These are phyloP conservation scores for Drosophila azteca DNA, from an alignment of 1,140 invertebrate species.

Conservation along the genomic window DNA sequence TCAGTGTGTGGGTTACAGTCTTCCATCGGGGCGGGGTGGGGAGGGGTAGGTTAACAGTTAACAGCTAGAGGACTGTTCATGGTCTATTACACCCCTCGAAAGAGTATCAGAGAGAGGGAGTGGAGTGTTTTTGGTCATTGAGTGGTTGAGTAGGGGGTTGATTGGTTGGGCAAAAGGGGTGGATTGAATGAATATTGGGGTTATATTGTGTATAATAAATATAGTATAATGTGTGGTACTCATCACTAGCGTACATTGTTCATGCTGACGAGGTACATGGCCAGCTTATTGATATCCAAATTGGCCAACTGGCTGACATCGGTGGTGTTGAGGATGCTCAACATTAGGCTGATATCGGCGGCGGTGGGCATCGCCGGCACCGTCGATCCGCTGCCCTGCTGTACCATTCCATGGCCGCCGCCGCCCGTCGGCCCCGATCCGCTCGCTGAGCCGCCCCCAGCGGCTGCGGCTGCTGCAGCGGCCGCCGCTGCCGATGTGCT, in stretches of 20 bases:
- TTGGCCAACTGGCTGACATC: conserved; percentile 84
- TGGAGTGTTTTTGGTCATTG: conserved; percentile 10
- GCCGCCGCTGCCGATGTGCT: conserved; percentile 71
- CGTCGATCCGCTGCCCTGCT: conserved; percentile 44
- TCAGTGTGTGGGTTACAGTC: conserved; percentile 34
- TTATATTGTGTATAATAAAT: conserved; percentile 12
- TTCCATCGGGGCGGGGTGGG: not conserved
- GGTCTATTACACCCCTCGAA: conserved; percentile 54
- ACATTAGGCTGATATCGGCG: conserved; percentile 82
- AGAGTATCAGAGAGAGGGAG: conserved; percentile 10
- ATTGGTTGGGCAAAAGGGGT: conserved; percentile 1
- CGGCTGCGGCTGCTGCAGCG: conserved; percentile 63
- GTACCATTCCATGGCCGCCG: conserved; percentile 36
- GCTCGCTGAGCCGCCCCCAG: conserved; percentile 25
- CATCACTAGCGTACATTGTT: conserved; percentile 80
- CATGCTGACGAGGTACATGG: conserved; percentile 89
- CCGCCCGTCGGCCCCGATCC: conserved; percentile 30
- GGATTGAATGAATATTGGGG: conserved; percentile 4
- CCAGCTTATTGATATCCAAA: conserved; percentile 90
- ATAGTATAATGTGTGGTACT: conserved; percentile 46
- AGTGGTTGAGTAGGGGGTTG: conserved; percentile 19
- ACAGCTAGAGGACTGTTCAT: conserved; percentile 40
- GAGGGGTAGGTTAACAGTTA: conserved; percentile 8
- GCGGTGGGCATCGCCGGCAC: conserved; percentile 80
- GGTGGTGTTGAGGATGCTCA: conserved; percentile 84